phyloP scores from a whole-genome alignment of 2,888 invertebrate genomes.

The Sminthurinus aureus region DNA sequence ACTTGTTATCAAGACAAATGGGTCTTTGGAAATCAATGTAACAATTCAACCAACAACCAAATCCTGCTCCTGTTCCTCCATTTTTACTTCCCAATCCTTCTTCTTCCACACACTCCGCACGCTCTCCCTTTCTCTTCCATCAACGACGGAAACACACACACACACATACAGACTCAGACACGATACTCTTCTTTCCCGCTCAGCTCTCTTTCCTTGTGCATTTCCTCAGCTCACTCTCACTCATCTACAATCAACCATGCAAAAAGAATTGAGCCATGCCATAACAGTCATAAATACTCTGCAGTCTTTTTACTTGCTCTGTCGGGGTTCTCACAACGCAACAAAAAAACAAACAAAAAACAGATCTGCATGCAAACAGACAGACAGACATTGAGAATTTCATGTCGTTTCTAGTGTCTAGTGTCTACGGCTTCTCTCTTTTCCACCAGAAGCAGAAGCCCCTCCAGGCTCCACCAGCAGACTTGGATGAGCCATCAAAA shows the following conservation, averaged over 20 bases:
- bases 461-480: too few relatives aligned
- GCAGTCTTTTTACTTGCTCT: neutral
- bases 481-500: neutral
- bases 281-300: slow-evolving; percentile 21
- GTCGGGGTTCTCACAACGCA: too few relatives aligned
- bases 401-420: too few relatives aligned
- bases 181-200: neutral
- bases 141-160: too few relatives aligned
- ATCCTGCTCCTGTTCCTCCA: slow-evolving; percentile 23
- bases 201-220: neutral
- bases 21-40: slow-evolving; percentile 39
- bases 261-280: slow-evolving; percentile 7
- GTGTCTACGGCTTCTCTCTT: too few relatives aligned
- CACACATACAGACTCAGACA: too few relatives aligned
- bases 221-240: too few relatives aligned
- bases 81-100: neutral
- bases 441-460: too few relatives aligned
- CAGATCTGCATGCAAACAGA: neutral
- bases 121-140: neutral
- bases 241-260: neutral
- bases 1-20: slow-evolving; percentile 36
- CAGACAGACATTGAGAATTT: too few relatives aligned
- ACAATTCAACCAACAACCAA: slow-evolving; percentile 27
- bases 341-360: neutral
- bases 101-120: neutral